phyloP scores from a whole-genome alignment of 1,140 invertebrate species.

The Brachystomella parvula region DNA sequence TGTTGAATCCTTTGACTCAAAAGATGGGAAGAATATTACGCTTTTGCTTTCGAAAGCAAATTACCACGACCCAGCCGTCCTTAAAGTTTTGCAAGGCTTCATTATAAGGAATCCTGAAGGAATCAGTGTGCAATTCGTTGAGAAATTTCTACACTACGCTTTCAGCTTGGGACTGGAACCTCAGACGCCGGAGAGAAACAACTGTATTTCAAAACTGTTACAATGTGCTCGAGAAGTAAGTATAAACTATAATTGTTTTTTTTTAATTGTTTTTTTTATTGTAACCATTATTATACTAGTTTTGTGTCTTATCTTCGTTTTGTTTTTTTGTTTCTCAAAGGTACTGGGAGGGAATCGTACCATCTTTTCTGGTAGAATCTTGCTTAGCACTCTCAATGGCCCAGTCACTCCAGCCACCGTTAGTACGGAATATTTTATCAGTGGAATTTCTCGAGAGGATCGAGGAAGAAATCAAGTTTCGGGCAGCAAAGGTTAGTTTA shows the following conservation, averaged over 20 bases:
- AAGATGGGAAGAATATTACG: constrained; percentile 12
- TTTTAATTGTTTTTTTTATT: constrained; percentile 1
- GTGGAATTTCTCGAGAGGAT: constrained; percentile 50
- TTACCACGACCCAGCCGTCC: constrained; percentile 12
- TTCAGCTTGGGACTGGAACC: constrained; percentile 47
- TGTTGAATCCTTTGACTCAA: constrained; percentile 9
- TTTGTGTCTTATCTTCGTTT: constrained; percentile 3
- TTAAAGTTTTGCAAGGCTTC: constrained; percentile 1
- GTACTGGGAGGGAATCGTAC: constrained; percentile 46
- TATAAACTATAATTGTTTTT: constrained; percentile 1
- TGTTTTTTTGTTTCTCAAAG: constrained; percentile 40
- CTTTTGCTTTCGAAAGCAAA: neutral
- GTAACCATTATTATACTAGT: neutral
- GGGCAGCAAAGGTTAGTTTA: constrained; percentile 46
- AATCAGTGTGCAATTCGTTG: constrained; percentile 42
- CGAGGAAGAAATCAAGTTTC: constrained; percentile 48
- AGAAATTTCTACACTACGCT: constrained; percentile 46
- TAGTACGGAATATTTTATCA: constrained; percentile 49
- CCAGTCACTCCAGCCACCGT: constrained; percentile 44
- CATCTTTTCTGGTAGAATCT: constrained; percentile 45
- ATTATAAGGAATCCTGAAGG: constrained; percentile 36
- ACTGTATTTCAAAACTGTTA: constrained; percentile 8
- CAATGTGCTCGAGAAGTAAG: constrained; percentile 14
- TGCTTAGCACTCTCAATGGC: constrained; percentile 47
- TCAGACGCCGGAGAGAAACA: constrained; percentile 12